phyloP scores from a whole-genome alignment of 2,888 invertebrate species.

The Melolontha melolontha region DNA sequence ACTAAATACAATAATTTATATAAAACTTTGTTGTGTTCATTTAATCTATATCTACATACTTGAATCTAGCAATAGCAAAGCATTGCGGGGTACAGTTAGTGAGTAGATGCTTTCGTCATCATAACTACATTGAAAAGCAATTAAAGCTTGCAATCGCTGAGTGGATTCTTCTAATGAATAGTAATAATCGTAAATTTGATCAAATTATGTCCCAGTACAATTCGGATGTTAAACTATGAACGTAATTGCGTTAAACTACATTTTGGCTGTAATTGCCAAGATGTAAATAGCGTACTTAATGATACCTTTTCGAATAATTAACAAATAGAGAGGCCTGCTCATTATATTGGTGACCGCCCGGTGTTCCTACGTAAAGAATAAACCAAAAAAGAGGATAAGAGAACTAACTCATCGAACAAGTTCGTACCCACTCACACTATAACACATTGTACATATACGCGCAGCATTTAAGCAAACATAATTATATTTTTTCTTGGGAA shows the following conservation, averaged over 20 bases:
- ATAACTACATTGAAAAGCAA: too few relatives aligned
- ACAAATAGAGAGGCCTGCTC: slow-evolving; percentile 1
- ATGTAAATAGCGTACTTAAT: background rate
- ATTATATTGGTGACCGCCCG: slow-evolving; percentile 31
- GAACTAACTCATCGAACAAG: background rate
- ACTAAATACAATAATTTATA: too few relatives aligned
- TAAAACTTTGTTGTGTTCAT: too few relatives aligned
- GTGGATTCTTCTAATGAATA: too few relatives aligned
- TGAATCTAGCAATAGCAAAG: too few relatives aligned
- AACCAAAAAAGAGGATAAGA: slow-evolving; percentile 18
- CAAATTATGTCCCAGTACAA: too few relatives aligned
- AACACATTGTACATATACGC: slow-evolving; percentile 9
- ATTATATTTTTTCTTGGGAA: slow-evolving; percentile 45
- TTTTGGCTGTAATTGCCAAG: background rate
- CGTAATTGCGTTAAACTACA: background rate
- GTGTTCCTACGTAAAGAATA: slow-evolving; percentile 20
- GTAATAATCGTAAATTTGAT: too few relatives aligned
- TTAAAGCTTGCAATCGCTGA: too few relatives aligned
- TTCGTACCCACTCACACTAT: background rate
- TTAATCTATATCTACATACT: too few relatives aligned
- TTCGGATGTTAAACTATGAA: too few relatives aligned
- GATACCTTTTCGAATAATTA: slow-evolving; percentile 20
- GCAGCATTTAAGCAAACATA: slow-evolving; percentile 38
- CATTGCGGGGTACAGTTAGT: too few relatives aligned
- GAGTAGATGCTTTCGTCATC: too few relatives aligned